These are phyloP conservation scores for Mya arenaria DNA, from an alignment of 1,140 invertebrate species.

Conservation along the genomic window DNA sequence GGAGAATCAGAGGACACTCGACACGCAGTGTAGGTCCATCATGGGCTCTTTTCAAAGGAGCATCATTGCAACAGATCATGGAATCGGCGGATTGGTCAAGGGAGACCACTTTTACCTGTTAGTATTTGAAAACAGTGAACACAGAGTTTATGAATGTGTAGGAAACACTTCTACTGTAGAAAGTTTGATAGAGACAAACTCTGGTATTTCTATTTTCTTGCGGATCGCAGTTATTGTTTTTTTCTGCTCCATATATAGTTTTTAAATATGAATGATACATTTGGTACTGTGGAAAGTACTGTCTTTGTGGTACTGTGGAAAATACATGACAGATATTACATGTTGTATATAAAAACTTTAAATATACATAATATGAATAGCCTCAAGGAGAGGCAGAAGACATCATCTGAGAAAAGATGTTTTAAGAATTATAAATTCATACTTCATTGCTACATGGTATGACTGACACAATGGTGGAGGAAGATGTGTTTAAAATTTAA, in stretches of 20 bases:
- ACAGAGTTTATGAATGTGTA: conserved; percentile 23
- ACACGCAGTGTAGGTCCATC: conserved; percentile 40
- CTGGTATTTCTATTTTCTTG: not conserved
- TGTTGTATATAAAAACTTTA: not conserved
- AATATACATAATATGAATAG: not conserved
- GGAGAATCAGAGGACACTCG: conserved; percentile 12
- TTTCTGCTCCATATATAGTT: not conserved
- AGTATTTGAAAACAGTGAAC: conserved; percentile 10
- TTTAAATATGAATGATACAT: not conserved
- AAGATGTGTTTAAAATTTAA: not conserved
- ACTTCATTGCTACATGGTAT: not conserved
- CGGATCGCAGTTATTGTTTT: not conserved
- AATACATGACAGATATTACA: not conserved
- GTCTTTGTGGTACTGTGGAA: not conserved
- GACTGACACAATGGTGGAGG: too few species aligned
- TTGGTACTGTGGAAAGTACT: not conserved
- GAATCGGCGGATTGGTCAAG: conserved; percentile 34
- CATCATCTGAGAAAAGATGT: not conserved
- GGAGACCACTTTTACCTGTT: conserved; percentile 9
- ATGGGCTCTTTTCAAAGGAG: conserved; percentile 34
- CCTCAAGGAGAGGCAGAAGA: not conserved
- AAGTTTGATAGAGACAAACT: not conserved
- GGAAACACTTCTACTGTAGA: not conserved
- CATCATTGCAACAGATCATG: not conserved
- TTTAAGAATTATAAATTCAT: not conserved